A percentile compares a stretch with the other conserved stretches of the same genome.
Conservation (phyloP, 2,113 vertebrate genomes). For the Leucoraja erinaceus region DNA sequence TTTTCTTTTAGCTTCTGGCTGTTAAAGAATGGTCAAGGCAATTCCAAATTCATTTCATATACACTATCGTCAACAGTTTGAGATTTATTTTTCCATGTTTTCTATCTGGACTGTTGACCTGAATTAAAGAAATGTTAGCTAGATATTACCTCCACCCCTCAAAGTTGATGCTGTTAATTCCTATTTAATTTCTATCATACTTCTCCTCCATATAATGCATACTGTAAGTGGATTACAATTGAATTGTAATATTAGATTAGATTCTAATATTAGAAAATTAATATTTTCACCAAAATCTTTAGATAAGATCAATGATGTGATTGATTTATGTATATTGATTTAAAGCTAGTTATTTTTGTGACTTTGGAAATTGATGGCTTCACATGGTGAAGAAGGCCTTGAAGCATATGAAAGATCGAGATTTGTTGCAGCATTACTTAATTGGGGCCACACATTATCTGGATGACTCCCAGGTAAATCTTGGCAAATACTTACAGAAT, state of each 20-base stretch:
- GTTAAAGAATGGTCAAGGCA: not conserved
- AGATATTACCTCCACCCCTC: not conserved
- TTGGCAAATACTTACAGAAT: too few species aligned
- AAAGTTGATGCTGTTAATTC: not conserved
- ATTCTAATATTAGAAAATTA: too few species aligned
- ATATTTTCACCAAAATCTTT: not conserved
- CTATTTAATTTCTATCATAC: not conserved
- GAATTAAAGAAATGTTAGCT: not conserved
- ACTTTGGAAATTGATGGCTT: not conserved
- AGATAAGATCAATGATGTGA: not conserved
- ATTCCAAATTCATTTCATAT: not conserved
- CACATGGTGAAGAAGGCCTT: not conserved
- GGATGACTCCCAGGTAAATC: too few species aligned
- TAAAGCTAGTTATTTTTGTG: not conserved
- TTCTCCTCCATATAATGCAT: not conserved
- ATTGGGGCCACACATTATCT: too few species aligned
- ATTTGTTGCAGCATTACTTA: not conserved
- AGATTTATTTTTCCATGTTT: not conserved
- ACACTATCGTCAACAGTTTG: not conserved
- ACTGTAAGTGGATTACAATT: not conserved
- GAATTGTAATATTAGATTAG: not conserved
- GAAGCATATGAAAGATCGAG: not conserved
- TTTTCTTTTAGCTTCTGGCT: not conserved
- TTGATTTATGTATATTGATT: not conserved
- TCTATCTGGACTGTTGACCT: not conserved